Evolutionary conservation across 2,797 vertebrate species (phyloP).

Genomic region (Neomorphus geoffroyi): DNA sequence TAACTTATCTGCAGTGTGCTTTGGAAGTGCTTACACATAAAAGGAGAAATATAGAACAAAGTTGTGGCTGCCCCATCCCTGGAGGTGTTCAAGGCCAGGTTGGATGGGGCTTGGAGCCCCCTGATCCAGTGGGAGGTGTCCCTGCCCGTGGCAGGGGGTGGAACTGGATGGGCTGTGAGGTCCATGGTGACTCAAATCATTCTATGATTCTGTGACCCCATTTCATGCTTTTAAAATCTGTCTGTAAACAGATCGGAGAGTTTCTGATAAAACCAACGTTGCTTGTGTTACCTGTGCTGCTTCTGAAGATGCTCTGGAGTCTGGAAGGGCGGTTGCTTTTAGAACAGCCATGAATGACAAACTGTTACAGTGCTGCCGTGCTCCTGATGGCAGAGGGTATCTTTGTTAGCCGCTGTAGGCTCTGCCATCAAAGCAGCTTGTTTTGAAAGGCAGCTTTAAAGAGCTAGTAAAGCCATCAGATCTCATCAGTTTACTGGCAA

Average conservation of each 20-base stretch:
- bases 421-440: not conserved
- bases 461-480: not conserved
- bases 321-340: not conserved
- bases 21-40: rapidly evolving
- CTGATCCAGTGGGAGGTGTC: no score
- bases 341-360: rapidly evolving
- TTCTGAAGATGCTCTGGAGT: not conserved
- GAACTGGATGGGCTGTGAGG: no score
- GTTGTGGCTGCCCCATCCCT: no score
- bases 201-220: no score
- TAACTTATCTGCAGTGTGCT: not conserved
- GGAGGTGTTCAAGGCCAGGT: no score
- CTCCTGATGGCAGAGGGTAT: not conserved
- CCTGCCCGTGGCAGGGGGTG: no score
- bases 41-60: not conserved
- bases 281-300: not conserved
- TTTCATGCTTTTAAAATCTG: not conserved
- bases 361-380: rapidly evolving
- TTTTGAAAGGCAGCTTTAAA: not conserved
- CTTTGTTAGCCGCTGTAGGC: not conserved
- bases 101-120: no score
- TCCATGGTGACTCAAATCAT: no score
- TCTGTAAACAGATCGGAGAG: not conserved
- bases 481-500: rapidly evolving
- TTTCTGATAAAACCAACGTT: rapidly evolving